phyloP scores from a whole-genome alignment of 1,140 invertebrate genomes.

The Cydia pomonella region DNA sequence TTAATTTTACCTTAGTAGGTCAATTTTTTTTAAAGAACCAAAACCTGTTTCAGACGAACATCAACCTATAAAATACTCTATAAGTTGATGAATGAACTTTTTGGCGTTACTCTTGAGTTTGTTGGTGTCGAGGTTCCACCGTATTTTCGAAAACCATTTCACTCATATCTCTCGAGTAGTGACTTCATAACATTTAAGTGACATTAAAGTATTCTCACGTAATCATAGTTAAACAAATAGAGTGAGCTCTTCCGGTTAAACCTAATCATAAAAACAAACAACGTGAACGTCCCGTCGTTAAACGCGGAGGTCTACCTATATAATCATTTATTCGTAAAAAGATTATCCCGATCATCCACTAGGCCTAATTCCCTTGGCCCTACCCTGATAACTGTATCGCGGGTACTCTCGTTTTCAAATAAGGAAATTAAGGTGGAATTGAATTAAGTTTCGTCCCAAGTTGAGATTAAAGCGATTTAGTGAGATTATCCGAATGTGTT shows the following conservation, averaged over 20 bases:
- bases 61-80: too few species aligned
- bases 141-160: too few species aligned
- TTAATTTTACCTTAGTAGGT: too few species aligned
- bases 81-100: too few species aligned
- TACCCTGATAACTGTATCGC: slow-evolving; percentile 57
- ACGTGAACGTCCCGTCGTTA: slow-evolving; percentile 7
- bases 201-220: background rate
- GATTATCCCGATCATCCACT: slow-evolving; percentile 59
- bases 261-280: slow-evolving; percentile 27
- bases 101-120: too few species aligned
- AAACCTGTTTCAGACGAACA: too few species aligned
- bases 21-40: too few species aligned
- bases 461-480: slow-evolving; percentile 69
- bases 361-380: slow-evolving; percentile 49
- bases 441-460: slow-evolving; percentile 70
- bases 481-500: slow-evolving; percentile 75
- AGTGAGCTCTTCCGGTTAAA: background rate
- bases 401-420: slow-evolving; percentile 62
- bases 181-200: too few species aligned
- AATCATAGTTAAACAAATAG: background rate
- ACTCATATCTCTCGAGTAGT: too few species aligned
- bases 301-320: slow-evolving; percentile 35
- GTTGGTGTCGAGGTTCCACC: too few species aligned
- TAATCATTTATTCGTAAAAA: slow-evolving; percentile 62
- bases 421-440: slow-evolving; percentile 72